phyloP scores from a whole-genome alignment of 2,797 vertebrate genomes.

The Sebastes flavidus region DNA sequence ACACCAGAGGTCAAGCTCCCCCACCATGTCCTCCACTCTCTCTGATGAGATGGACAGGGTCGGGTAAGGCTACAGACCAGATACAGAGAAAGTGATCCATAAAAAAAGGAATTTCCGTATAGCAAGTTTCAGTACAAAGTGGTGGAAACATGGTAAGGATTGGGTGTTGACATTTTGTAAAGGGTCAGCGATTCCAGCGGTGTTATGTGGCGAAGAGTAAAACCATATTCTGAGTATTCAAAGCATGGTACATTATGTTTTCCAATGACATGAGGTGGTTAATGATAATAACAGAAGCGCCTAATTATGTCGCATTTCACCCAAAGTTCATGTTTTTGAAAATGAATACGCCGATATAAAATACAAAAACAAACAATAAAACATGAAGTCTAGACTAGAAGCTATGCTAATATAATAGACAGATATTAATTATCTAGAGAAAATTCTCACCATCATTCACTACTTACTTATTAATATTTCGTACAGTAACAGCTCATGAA shows the following conservation, averaged over 20 bases:
- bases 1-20: constrained; percentile 70
- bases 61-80: constrained; percentile 31
- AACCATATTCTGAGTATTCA: background rate
- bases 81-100: constrained; percentile 44
- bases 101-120: constrained; percentile 27
- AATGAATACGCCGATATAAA: background rate
- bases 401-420: background rate
- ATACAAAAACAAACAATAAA: background rate
- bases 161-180: background rate
- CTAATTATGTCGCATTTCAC: background rate
- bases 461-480: background rate
- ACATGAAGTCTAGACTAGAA: background rate
- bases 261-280: background rate
- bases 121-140: background rate
- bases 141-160: background rate
- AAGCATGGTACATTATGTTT: background rate
- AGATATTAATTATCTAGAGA: background rate
- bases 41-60: constrained; percentile 55
- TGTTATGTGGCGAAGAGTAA: background rate
- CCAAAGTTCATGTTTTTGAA: background rate
- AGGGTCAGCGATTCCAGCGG: background rate
- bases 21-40: constrained; percentile 48
- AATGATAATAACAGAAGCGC: background rate
- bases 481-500: background rate
- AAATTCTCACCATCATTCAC: background rate